Base-by-base conservation (phyloP, 2,797 vertebrate species). In the Petrocephalus schoutedeni region DNA sequence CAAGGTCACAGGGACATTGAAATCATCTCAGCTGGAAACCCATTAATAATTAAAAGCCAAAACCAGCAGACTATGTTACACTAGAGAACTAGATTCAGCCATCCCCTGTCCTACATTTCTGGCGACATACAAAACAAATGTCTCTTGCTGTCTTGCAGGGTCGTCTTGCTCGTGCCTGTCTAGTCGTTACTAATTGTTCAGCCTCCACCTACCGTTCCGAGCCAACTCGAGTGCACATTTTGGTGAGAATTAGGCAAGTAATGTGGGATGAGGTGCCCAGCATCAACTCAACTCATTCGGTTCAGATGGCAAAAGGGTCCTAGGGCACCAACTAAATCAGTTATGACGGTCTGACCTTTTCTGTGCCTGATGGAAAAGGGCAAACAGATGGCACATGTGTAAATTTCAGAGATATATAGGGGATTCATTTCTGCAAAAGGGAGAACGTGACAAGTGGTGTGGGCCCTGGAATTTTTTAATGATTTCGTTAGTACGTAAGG, bases 311-410 rank as follows among this genome's bases (percentile, higher is more conserved):
- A 86, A 87, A 77, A 88, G 87, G 87, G 77, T 84, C 87, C 80
- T 88, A 84, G 83, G 80, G 56, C 87, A 85, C 88, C 90, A 87
- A 91, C 92, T 93, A 94, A 95, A 95, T 94, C 93, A 94, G 92
- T 91, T 89, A 91, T 93, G 93, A 94, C 89, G 83, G 92, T 88
- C 90, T 94, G 93, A 95, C 94, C 94, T 95, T 95, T 94, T 89
- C 91, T 91, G 91, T 89, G 89, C 89, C 91, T 92, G 93, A 94
- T 93, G 94, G 92, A 93, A 94, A 95, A 95, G 94, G 94, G 94
- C 92, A 93, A 89, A 91, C 91, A 92, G 93, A 89, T 74, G 57
- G 88, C 89, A 36, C 45, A 88, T 91, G 91, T 92, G 51, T 83
- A 53, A 83, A 83, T 83, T 83, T 51, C 80, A 83, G 45, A 53